Evolutionary conservation across 2,888 invertebrate genomes (phyloP), one percentile per base, ranked within the genome.

Genomic region (Catocala fraxini): DNA sequence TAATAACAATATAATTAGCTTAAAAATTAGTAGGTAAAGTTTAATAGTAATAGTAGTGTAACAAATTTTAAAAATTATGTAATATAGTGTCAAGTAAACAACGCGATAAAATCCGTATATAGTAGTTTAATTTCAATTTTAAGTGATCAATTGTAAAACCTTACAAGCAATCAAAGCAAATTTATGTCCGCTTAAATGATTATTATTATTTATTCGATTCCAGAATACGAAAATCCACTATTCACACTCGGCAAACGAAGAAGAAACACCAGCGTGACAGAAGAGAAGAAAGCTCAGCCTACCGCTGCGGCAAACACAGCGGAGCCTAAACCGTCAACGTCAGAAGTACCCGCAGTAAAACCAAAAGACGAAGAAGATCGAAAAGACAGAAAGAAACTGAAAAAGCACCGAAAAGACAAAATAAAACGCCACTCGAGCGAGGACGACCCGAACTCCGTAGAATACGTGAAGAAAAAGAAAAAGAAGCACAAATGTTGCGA

Each of bases 181-280:
- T 15, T 15, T 15, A 15, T 15, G 15, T 15, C 15, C 2, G 0
- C 2, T n/a, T n/a, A n/a, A n/a, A n/a, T n/a, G n/a, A n/a, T n/a
- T n/a, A n/a, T n/a, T 35, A 48, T 56, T 15, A 7, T 33, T 55
- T 45, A 47, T 48, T 60, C 10, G 6, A 6, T 95, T 95, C 6
- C 94, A 97, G 98, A 97, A 89, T 97, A 97, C 82, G 97, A 98
- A 89, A 97, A 98, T 87, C 97, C 98, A 5, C 87, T 98, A 13
- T 93, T 97, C 74, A 96, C 97, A 6, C 89, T 97, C 64, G 96
- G 97, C 39, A 97, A 97, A 86, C 94, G 97, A 73, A 96, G 97
- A 83, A 95, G 97, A 70, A 95, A 97, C 65, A 96, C 96, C 5
- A 97, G 97, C 12, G 93, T 95, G 0, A 91, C 95, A 46, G 96